A percentile compares a stretch with the other conserved stretches of the same genome.
Evolutionary conservation across 2,797 vertebrate genomes (phyloP).

Genomic region (Columba guinea): DNA sequence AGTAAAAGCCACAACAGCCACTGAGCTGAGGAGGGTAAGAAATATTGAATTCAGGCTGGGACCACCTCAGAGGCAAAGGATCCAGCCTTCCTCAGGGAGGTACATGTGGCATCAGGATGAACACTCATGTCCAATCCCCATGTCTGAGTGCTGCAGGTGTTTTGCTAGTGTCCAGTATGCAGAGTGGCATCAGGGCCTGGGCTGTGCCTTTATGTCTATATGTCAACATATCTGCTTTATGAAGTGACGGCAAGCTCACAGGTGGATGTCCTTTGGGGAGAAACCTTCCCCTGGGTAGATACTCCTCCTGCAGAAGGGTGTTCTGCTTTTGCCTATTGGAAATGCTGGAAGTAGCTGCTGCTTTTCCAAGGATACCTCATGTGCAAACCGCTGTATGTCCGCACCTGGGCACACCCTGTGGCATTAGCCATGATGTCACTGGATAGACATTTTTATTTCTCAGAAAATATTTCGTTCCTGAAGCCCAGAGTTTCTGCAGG

Average conservation of each 20-base stretch:
- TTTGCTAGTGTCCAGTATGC: fast-evolving
- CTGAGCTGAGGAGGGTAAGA: not conserved
- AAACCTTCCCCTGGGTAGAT: not conserved
- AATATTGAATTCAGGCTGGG: not conserved
- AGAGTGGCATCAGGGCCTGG: not conserved
- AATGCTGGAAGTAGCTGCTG: not conserved
- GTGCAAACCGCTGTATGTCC: not conserved
- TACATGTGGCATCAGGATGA: not conserved
- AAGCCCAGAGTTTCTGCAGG: not conserved
- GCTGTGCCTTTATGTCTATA: not conserved
- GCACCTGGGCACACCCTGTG: not conserved
- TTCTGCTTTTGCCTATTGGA: slow-evolving; percentile 16
- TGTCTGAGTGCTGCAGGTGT: not conserved
- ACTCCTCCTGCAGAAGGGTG: not conserved
- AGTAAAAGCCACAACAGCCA: not conserved
- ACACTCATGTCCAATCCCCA: fast-evolving
- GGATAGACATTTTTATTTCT: not conserved
- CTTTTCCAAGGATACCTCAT: not conserved
- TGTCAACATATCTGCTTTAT: not conserved
- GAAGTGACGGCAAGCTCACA: not conserved
- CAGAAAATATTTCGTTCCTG: not conserved
- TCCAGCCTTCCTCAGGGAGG: fast-evolving
- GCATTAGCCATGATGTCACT: not conserved
- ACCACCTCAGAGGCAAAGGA: not conserved
- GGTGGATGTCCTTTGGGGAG: not conserved